These are phyloP conservation scores for Lerista edwardsae DNA, from an alignment of 2,797 vertebrate genomes.

Conservation along the genomic window DNA sequence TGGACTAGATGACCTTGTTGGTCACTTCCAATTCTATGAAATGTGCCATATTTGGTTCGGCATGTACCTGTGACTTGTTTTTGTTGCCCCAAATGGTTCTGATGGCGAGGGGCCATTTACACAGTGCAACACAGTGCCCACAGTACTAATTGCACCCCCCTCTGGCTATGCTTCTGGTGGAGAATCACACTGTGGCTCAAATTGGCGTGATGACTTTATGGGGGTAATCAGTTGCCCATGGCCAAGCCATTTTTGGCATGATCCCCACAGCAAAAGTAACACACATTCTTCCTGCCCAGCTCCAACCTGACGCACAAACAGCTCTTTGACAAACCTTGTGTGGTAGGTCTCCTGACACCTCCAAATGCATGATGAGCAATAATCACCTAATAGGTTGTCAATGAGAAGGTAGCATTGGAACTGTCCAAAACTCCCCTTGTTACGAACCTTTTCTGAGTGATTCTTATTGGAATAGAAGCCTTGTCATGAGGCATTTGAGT, in stretches of 20 bases:
- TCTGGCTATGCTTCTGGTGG: too few relatives aligned
- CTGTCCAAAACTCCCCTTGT: neutral
- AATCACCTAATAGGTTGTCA: neutral
- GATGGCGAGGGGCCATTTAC: too few relatives aligned
- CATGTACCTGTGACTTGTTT: too few relatives aligned
- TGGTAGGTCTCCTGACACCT: neutral
- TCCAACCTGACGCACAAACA: neutral
- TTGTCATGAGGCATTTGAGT: slow-evolving; percentile 15
- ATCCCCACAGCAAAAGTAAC: neutral
- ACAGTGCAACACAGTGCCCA: too few relatives aligned
- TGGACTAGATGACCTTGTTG: too few relatives aligned
- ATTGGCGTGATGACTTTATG: neutral
- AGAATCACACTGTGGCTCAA: neutral
- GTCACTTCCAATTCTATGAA: too few relatives aligned
- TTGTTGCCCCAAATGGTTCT: too few relatives aligned
- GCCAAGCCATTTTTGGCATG: neutral
- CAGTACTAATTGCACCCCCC: too few relatives aligned
- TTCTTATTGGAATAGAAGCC: slow-evolving; percentile 2
- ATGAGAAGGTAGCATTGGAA: neutral
- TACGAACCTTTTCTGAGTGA: neutral
- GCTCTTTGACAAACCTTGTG: neutral
- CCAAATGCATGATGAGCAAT: neutral
- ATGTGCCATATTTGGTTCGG: too few relatives aligned
- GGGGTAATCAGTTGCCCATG: neutral
- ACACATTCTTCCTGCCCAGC: neutral